Base-by-base conservation (phyloP, 2,113 vertebrate species). In the Jaculus jaculus region DNA sequence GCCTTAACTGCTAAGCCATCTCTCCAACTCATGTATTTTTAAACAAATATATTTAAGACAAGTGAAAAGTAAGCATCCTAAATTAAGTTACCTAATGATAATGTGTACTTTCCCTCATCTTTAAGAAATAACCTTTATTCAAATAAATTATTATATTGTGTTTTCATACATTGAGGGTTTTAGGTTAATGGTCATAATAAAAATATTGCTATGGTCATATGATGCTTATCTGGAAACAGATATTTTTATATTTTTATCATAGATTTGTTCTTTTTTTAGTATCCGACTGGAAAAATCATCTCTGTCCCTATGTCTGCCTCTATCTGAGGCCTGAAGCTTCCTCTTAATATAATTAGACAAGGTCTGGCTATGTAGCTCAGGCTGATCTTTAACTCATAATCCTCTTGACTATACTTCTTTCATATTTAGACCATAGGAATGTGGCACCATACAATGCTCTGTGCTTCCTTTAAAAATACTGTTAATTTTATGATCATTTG, bases 51-150 rank as follows among this genome's bases (percentile, higher is more conserved):
- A 87, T 87, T 84, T 73, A 68, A 82, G 68, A 85, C 16, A 82
- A 84, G 69, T 74, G 69, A 34, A 86, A 81, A 84, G n/a, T 47
- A 7, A 89, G 7, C 7, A 80, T 87, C 72, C 68, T 81, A 91
- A 80, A 88, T n/a, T 75, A 39, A 84, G 7, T 91, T 75, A 61
- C 88, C 11, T 34, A 42, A 71, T 60, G 34, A 85, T 74, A 61
- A 94, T 89, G 85, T 95, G 39, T 69, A 66, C 88, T 93, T 89
- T 91, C 34, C 54, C 42, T 32, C 32, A 10, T 2, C 39, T 75
- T 3, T 63, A 89, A 20, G 7, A 88, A 68, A 73, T 82, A 20
- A n/a, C n/a, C 26, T 74, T 86, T 91, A 94, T 37, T 89, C 92
- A 91, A 74, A 71, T 20, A 81, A 77, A 86, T 79, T 65, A 24